phyloP scores from a whole-genome alignment of 2,113 vertebrate species.

The Montifringilla adamsi region DNA sequence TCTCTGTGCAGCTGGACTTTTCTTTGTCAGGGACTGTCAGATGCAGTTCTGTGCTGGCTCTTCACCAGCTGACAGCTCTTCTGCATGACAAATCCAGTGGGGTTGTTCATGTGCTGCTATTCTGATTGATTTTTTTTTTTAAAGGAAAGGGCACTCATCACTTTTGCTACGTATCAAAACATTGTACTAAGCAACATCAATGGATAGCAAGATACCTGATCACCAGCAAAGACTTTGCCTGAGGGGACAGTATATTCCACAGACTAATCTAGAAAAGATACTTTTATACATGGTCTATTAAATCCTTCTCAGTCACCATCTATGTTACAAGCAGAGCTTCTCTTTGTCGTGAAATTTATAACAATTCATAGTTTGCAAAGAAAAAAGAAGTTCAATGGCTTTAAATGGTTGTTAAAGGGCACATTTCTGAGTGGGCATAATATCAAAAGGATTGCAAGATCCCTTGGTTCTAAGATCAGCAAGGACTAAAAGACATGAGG shows the following conservation, averaged over 20 bases:
- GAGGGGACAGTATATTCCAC: background rate
- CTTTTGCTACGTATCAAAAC: background rate
- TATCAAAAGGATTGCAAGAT: background rate
- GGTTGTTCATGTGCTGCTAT: background rate
- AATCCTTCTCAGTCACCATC: background rate
- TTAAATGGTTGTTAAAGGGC: background rate
- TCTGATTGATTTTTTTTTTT: background rate
- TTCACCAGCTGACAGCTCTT: background rate
- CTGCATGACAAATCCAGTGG: background rate
- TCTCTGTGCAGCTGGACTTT: constrained; percentile 21
- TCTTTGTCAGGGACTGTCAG: background rate
- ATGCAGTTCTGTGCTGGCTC: background rate
- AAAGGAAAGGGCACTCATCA: background rate
- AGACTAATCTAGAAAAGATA: background rate
- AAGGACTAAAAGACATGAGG: background rate
- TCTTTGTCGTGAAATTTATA: background rate
- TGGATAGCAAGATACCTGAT: background rate
- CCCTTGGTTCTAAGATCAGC: background rate
- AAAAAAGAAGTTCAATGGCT: background rate
- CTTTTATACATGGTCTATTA: background rate
- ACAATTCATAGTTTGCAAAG: background rate
- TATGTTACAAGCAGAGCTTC: background rate
- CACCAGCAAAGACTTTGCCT: background rate
- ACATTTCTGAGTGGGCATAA: background rate
- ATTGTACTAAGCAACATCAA: background rate